phyloP scores from a whole-genome alignment of 1,140 invertebrate species.

The Macrobrachium nipponense region DNA sequence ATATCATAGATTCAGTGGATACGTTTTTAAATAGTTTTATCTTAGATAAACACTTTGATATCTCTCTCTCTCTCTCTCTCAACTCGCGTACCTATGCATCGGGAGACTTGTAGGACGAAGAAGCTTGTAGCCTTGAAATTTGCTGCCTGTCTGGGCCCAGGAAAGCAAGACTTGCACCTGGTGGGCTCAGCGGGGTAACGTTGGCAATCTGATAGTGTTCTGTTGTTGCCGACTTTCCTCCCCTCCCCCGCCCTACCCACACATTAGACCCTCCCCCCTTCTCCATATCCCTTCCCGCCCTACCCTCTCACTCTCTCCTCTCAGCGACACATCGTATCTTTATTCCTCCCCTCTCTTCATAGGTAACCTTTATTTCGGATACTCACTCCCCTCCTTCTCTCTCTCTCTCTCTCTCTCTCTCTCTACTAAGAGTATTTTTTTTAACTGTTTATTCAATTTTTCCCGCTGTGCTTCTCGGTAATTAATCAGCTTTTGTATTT shows the following conservation, averaged over 20 bases:
- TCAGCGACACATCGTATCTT: too few species aligned
- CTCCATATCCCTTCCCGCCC: too few species aligned
- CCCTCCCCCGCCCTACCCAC: neutral
- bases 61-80: too few species aligned
- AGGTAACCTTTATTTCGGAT: too few species aligned
- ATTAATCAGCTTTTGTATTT: too few species aligned
- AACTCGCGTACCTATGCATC: too few species aligned
- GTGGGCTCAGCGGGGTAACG: slow-evolving; percentile 26
- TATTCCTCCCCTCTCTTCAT: neutral
- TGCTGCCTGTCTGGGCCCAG: neutral
- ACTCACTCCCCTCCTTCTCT: neutral
- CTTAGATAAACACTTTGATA: too few species aligned
- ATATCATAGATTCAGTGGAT: too few species aligned
- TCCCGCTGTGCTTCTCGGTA: too few species aligned
- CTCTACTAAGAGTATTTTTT: neutral
- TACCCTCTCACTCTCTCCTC: too few species aligned
- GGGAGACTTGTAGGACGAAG: neutral
- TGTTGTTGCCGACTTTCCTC: slow-evolving; percentile 2
- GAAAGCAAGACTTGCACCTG: slow-evolving; percentile 22
- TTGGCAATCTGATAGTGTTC: slow-evolving; percentile 39
- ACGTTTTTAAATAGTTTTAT: too few species aligned
- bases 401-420: neutral
- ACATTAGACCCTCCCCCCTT: neutral
- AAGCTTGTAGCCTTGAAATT: neutral
- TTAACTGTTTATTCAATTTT: too few species aligned